Conservation (phyloP, 1,140 invertebrate species). For the Drosophila athabasca region DNA sequence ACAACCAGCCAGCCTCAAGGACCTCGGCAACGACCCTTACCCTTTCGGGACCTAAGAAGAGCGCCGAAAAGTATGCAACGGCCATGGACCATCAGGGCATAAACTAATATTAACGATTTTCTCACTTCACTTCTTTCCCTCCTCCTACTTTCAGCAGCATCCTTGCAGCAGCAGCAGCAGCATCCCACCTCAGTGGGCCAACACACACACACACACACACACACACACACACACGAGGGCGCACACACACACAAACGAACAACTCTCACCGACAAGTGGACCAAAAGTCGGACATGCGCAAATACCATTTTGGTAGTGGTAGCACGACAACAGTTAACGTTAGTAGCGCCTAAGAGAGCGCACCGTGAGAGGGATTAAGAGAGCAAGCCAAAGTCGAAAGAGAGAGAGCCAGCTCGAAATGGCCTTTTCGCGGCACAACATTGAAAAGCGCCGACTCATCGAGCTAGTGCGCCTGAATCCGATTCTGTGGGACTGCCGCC, state of each 20-base stretch:
- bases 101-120: conserved; percentile 74
- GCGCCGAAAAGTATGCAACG: conserved; percentile 47
- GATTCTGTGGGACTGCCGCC: conserved; percentile 78
- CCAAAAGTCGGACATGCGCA: conserved; percentile 60
- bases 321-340: conserved; percentile 11
- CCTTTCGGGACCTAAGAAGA: conserved; percentile 6
- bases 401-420: conserved; percentile 13
- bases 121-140: conserved; percentile 46
- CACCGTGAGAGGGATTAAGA: background rate
- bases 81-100: conserved; percentile 17
- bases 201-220: conserved; percentile 20
- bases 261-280: background rate
- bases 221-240: conserved; percentile 24
- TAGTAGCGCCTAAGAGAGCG: conserved; percentile 34
- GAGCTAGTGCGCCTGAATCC: conserved; percentile 78
- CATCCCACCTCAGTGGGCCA: conserved; percentile 25
- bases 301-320: conserved; percentile 65
- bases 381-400: background rate
- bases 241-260: conserved; percentile 15
- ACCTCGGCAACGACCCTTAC: conserved; percentile 6
- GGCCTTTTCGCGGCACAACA: conserved; percentile 81
- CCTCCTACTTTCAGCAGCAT: conserved; percentile 46
- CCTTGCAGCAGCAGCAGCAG: conserved; percentile 43
- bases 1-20: conserved; percentile 1
- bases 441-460: conserved; percentile 81